Evolutionary conservation across 2,888 invertebrate species (phyloP).

Genomic region (Empis livida): DNA sequence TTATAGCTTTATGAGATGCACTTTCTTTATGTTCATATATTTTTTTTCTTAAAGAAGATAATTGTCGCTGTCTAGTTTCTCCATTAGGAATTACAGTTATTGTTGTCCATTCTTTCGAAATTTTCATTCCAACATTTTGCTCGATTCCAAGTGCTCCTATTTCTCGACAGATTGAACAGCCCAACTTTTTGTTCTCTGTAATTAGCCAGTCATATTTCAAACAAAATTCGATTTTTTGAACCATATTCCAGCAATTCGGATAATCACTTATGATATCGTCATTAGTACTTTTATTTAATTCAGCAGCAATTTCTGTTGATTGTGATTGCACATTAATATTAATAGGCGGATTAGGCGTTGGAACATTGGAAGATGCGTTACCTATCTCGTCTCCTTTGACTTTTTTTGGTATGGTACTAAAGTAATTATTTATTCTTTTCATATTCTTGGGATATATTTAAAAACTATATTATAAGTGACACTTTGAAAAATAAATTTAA

Average conservation of each 20-base stretch:
- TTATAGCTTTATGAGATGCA: background rate
- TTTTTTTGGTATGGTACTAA: background rate
- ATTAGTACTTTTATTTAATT: background rate
- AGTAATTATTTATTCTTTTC: conserved; percentile 1
- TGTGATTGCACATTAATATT: conserved; percentile 1
- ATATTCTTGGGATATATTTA: conserved; percentile 1
- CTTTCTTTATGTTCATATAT: background rate
- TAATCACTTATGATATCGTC: background rate
- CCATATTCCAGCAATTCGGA: background rate
- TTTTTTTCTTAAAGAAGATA: background rate
- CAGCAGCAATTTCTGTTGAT: background rate
- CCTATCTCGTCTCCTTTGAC: background rate
- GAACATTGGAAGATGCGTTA: background rate
- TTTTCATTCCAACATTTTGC: background rate
- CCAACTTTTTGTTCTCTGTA: conserved; percentile 1
- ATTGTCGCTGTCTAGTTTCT: background rate
- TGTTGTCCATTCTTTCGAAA: background rate
- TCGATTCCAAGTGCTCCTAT: background rate
- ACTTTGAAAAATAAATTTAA: conserved; percentile 1
- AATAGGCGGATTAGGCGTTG: background rate
- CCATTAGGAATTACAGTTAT: conserved; percentile 1
- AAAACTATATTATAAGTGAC: background rate
- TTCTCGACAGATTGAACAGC: conserved; percentile 1
- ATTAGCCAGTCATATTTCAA: background rate
- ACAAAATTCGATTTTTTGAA: background rate